Conservation (phyloP, 1,140 invertebrate species). For the Philaenus spumarius region DNA sequence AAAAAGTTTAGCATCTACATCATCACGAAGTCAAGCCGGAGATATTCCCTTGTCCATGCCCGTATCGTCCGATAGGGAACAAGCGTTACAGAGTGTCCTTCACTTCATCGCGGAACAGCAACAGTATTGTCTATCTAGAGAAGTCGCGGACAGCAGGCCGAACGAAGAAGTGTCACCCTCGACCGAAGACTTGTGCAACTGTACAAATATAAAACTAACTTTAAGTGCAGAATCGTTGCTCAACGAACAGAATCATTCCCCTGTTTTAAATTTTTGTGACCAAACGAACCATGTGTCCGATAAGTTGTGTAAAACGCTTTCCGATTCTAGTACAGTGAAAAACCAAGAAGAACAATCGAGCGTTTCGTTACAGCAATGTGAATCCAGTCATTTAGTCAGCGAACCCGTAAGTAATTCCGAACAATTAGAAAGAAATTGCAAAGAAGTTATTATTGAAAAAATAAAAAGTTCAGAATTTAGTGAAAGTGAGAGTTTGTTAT, state of each 20-base stretch:
- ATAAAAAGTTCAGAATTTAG: background rate
- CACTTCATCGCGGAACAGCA: conserved; percentile 70
- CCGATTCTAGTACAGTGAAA: too few relatives aligned
- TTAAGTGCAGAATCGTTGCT: conserved; percentile 1
- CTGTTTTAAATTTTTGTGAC: background rate
- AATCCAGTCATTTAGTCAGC: too few relatives aligned
- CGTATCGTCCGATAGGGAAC: conserved; percentile 48
- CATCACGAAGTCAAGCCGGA: conserved; percentile 47
- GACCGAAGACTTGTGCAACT: conserved; percentile 1
- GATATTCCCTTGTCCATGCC: background rate
- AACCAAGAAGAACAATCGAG: too few relatives aligned
- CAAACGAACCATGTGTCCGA: too few relatives aligned
- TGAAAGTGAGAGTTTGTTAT: background rate
- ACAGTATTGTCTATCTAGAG: conserved; percentile 53
- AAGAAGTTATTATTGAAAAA: background rate
- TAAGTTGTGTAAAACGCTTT: too few relatives aligned
- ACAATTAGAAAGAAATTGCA: background rate
- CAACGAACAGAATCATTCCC: conserved; percentile 2
- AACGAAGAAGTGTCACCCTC: conserved; percentile 34
- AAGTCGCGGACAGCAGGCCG: conserved; percentile 47
- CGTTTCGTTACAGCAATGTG: too few relatives aligned
- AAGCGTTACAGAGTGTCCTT: conserved; percentile 62
- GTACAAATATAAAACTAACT: background rate
- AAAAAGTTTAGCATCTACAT: conserved; percentile 68
- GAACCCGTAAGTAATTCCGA: background rate